Evolutionary conservation across 1,140 invertebrate species (phyloP), one percentile per base, ranked within the genome.

Genomic region (Pseudomyrmex dendroicus): DNA sequence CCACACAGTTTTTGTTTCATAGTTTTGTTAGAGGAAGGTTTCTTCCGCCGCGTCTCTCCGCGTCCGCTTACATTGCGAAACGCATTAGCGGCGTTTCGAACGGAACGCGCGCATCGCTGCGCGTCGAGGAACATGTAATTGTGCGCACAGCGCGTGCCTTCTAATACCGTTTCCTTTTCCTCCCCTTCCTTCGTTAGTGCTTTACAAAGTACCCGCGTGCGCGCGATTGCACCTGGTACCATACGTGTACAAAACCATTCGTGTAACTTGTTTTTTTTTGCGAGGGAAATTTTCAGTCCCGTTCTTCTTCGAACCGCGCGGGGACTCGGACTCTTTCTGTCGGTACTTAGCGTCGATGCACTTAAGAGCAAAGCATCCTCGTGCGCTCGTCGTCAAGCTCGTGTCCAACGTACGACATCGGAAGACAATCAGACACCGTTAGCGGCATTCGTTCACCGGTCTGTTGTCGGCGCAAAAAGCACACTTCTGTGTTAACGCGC

Each of bases 341-440:
- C 50, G 48, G 35, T 70, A 64, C 59, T 83, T 77, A 76, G 85
- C 72, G 78, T 72, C 59, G 35, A 46, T 86, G 84, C 89, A 90
- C 90, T 91, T 90, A 89, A 88, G 13, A 54, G 77, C 68, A 7
- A 35, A 35, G 35, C 44, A 77, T 76, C 57, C 80, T 73, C 78
- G 59, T 82, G 67, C 48, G 35, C 35, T 35, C 35, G 35, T 48
- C 25, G 13, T 12, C 10, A 44, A 52, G 57, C 78, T 82, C 70
- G 70, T 74, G 78, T 82, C 73, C 48, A 56, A 66, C 78, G 67
- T 64, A 80, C 59, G 72, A 88, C 82, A 89, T 91, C 91, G 89
- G 82, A 90, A 66, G 88, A 91, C 91, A 91, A 83, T 86, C 76
- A 35, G 88, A 87, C 91, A 91, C 89, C 90, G 90, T 89, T 92